Base-by-base conservation (phyloP, 2,888 invertebrate genomes). In the Drosophila mercatorum region DNA sequence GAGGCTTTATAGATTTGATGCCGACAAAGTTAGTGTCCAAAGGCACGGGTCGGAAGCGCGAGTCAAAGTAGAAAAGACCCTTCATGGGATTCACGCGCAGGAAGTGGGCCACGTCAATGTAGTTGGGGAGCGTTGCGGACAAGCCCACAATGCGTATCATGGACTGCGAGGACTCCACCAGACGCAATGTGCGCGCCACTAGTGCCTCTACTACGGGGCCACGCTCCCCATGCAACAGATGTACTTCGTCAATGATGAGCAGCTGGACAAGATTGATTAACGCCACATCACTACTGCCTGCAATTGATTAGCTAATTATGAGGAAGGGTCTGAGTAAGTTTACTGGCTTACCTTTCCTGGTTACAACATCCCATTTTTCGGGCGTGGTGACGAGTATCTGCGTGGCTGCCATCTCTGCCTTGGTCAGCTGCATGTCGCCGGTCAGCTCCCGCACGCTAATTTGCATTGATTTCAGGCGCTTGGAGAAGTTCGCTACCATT, bases 311-410 rank as follows among this genome's bases (percentile, higher is more conserved):
- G 11, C 2, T 1, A 8, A 4, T 26, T 7, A 41, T 6, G 28
- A 14, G 8, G 11, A 6, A 0, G 11, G 8, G 1, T 11, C 3
- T 51, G 3, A 51, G 34, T 17, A 17, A 11, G 6, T 3, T 51
- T 2, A 34, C 34, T 10, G n/a, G 26, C 53, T 64, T 71, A 90
- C 91, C 97, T 92, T 99, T 99, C 78, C 99, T 94, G 0, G 99
- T 99, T 2, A 99, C 98, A 7, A 99, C 98, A 92, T 99, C 99
- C 99, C 99, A 99, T 91, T 99, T 99, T 93, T 99, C 99, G 0
- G 99, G 99, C 0, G 99, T 99, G 2, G 99, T 98, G 2, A 99
- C 97, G 53, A 99, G 94, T 96, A 99, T 98, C 93, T 99, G 99
- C 0, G 99, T 99, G 90, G 97, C 96, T 52, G 96, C 95, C 69